Percentiles rank a stretch among this genome's conserved stretches.
phyloP scores from a whole-genome alignment of 1,140 invertebrate species.

The Drosophila erecta region DNA sequence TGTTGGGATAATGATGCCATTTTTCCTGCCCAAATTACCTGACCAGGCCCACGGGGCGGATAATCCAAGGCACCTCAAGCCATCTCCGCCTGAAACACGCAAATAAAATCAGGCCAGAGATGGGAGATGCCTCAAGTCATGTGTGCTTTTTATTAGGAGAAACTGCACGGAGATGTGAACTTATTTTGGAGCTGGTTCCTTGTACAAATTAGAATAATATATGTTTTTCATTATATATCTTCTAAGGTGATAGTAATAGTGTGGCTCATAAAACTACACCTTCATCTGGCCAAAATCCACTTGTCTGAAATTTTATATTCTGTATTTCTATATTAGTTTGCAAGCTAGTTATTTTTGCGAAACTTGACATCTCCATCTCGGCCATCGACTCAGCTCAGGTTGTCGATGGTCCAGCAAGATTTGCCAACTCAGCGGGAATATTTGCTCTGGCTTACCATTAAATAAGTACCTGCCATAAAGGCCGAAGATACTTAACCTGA shows the following conservation, averaged over 20 bases:
- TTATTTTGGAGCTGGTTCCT: constrained; percentile 20
- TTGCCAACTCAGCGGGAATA: constrained; percentile 64
- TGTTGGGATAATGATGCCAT: constrained; percentile 78
- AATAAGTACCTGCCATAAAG: constrained; percentile 74
- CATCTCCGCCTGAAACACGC: constrained; percentile 11
- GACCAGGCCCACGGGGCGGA: constrained; percentile 46
- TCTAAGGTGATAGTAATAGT: no score
- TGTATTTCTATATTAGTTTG: background rate
- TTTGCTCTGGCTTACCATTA: constrained; percentile 52
- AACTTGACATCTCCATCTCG: background rate
- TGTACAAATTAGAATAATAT: background rate
- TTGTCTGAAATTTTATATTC: background rate
- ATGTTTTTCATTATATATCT: no score
- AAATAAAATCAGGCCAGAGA: constrained; percentile 36
- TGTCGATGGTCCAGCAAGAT: constrained; percentile 50
- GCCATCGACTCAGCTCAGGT: no score
- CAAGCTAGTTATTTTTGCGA: background rate
- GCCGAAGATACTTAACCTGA: constrained; percentile 41
- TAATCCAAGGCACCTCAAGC: constrained; percentile 17
- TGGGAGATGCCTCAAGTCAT: constrained; percentile 25
- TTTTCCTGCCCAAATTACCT: constrained; percentile 78
- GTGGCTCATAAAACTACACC: no score
- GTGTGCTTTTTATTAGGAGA: constrained; percentile 19
- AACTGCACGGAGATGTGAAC: constrained; percentile 16
- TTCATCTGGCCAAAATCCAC: no score